A percentile compares a stretch with the other conserved stretches of the same genome.
phyloP scores from a whole-genome alignment of 2,797 vertebrate species.

The Catamblyrhynchus diadema region DNA sequence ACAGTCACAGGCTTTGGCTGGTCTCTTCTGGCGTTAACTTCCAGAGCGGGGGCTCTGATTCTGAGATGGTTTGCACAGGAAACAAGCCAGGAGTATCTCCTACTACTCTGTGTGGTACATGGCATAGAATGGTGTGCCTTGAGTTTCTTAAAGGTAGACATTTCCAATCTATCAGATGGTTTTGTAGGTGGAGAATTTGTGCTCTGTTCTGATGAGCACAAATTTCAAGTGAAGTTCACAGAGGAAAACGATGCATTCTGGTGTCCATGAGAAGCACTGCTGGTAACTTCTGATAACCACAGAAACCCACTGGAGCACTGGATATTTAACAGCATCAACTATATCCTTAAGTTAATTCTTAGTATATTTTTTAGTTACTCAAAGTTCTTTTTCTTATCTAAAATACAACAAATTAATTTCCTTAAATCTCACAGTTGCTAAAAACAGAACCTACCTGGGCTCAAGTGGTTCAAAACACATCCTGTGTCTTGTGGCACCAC shows the following conservation, averaged over 20 bases:
- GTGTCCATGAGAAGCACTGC: neutral
- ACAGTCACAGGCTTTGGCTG: neutral
- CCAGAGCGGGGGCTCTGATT: neutral
- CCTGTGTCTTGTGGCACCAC: neutral
- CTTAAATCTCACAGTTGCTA: neutral
- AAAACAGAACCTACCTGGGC: neutral
- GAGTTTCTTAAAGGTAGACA: neutral
- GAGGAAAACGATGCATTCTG: neutral
- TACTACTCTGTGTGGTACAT: neutral
- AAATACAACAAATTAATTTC: neutral
- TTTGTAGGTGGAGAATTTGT: neutral
- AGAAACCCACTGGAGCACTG: neutral
- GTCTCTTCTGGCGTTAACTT: neutral
- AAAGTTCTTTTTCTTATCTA: neutral
- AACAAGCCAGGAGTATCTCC: neutral
- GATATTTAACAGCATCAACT: neutral
- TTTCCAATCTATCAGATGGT: neutral
- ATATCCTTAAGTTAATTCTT: neutral
- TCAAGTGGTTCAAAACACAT: neutral
- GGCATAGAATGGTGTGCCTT: neutral
- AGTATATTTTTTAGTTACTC: neutral
- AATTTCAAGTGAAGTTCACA: neutral
- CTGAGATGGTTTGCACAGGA: neutral
- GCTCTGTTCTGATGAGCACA: neutral
- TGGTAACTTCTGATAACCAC: neutral